Conservation (phyloP, 2,888 invertebrate genomes). For the Dryobotodes eremita region DNA sequence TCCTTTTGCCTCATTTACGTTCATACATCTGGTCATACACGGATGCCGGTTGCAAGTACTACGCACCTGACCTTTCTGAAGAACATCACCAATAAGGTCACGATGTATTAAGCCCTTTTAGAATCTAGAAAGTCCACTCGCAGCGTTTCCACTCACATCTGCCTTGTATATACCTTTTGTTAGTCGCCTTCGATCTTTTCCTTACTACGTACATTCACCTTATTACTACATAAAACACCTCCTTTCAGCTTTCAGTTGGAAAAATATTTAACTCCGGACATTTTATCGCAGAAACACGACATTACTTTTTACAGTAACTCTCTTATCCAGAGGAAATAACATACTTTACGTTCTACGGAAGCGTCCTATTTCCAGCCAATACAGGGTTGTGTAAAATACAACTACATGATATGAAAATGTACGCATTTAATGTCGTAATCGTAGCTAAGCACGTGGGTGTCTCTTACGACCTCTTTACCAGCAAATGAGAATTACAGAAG, state of each 20-base stretch:
- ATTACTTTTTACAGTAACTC: conserved; percentile 44
- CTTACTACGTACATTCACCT: not conserved
- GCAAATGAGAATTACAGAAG: conserved; percentile 32
- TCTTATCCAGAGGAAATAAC: conserved; percentile 56
- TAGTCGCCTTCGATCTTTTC: not conserved
- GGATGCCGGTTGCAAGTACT: not conserved
- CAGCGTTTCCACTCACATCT: not conserved
- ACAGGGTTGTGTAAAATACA: conserved; percentile 28
- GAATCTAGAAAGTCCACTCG: not conserved
- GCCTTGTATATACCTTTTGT: too few relatives aligned
- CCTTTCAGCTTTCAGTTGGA: not conserved
- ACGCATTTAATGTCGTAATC: conserved; percentile 51
- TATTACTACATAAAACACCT: not conserved
- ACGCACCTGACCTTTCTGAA: not conserved
- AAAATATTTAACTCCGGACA: conserved; percentile 2
- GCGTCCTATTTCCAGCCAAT: conserved; percentile 53
- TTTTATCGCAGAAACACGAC: conserved; percentile 28
- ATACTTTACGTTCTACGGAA: conserved; percentile 44
- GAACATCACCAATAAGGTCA: not conserved
- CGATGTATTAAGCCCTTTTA: not conserved
- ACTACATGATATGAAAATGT: conserved; percentile 38
- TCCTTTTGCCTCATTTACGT: not conserved
- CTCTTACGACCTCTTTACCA: conserved; percentile 37
- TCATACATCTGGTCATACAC: not conserved
- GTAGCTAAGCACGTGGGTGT: conserved; percentile 56